Evolutionary conservation across 2,113 vertebrate genomes (phyloP).

Genomic region (Ornithorhynchus anatinus): DNA sequence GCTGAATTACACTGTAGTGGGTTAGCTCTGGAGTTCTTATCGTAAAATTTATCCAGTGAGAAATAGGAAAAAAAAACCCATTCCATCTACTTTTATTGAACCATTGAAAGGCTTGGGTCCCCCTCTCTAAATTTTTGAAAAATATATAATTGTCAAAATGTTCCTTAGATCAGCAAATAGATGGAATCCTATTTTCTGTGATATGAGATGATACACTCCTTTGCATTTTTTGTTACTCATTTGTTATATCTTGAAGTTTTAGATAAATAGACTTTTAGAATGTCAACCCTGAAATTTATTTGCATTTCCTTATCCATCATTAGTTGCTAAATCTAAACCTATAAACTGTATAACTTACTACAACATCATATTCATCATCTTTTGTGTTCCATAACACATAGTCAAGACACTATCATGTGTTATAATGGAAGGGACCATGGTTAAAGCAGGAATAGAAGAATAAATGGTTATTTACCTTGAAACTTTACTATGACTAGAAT

Average conservation of each 20-base stretch:
- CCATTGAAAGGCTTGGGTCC: neutral
- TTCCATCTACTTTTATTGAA: neutral
- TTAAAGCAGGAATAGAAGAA: too few relatives aligned
- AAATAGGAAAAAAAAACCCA: neutral
- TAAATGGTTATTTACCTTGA: too few relatives aligned
- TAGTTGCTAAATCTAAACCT: neutral
- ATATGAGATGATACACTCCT: neutral
- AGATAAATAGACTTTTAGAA: neutral
- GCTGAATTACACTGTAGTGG: neutral
- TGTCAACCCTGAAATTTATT: neutral
- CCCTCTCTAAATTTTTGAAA: slow-evolving; percentile 1
- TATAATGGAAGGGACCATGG: too few relatives aligned
- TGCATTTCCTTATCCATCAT: neutral
- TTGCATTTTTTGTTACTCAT: neutral
- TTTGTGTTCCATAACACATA: too few relatives aligned
- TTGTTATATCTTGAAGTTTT: neutral
- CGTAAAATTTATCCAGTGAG: neutral
- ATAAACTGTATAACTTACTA: neutral
- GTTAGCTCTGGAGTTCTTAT: neutral
- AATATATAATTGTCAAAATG: slow-evolving; percentile 6
- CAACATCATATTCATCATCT: too few relatives aligned
- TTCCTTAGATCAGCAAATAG: neutral
- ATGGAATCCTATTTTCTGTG: neutral
- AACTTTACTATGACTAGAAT: too few relatives aligned
- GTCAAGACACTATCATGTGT: too few relatives aligned